Evolutionary conservation across 2,888 invertebrate genomes (phyloP).

Genomic region (Leptinotarsa rubiginosa): DNA sequence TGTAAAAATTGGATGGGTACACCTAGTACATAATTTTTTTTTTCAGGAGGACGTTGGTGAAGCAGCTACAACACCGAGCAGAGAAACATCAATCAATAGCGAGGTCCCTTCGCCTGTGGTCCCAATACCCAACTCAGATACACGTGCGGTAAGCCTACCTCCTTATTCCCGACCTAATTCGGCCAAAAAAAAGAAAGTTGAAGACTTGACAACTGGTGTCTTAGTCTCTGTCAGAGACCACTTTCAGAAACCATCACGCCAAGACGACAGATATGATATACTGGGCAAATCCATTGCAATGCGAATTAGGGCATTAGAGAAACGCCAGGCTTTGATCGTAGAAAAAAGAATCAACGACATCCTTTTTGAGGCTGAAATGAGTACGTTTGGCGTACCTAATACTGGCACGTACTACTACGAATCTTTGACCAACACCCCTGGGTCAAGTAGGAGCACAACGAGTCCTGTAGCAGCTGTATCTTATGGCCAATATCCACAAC

Average conservation of each 20-base stretch:
- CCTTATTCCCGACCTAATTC: slow-evolving; percentile 7
- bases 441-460: too few relatives aligned
- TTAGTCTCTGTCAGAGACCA: slow-evolving; percentile 6
- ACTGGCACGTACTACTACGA: too few relatives aligned
- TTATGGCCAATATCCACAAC: too few relatives aligned
- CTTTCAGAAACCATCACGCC: slow-evolving; percentile 3
- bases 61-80: too few relatives aligned
- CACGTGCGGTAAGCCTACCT: neutral
- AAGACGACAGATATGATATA: slow-evolving; percentile 17
- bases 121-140: neutral
- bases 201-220: neutral
- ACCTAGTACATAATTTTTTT: too few relatives aligned
- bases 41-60: too few relatives aligned
- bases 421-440: too few relatives aligned
- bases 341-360: slow-evolving; percentile 25
- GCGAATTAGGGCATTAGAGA: neutral
- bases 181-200: slow-evolving; percentile 14
- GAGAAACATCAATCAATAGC: too few relatives aligned
- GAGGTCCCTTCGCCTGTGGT: neutral
- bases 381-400: neutral
- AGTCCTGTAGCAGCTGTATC: too few relatives aligned
- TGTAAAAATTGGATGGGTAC: too few relatives aligned
- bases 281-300: slow-evolving; percentile 19
- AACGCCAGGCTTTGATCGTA: slow-evolving; percentile 6
- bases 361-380: slow-evolving; percentile 18